Conservation (phyloP, 2,888 invertebrate genomes). For the Torymus texanus region DNA sequence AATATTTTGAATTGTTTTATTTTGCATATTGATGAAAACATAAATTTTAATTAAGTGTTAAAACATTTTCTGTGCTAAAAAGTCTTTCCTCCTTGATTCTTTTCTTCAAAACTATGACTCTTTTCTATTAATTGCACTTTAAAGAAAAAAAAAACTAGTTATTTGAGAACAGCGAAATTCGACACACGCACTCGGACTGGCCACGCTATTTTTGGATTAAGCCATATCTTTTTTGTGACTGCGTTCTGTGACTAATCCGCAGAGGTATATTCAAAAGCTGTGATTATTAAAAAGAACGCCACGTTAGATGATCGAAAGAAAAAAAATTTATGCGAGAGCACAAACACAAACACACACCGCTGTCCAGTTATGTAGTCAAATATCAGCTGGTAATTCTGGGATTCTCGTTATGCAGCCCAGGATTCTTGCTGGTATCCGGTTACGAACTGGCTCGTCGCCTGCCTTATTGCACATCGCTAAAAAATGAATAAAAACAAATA, state of each 20-base stretch:
- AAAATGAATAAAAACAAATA: slow-evolving; percentile 48
- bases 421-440: slow-evolving; percentile 90
- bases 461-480: slow-evolving; percentile 65
- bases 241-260: slow-evolving; percentile 72
- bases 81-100: slow-evolving; percentile 11
- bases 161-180: slow-evolving; percentile 43
- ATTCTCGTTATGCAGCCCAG: slow-evolving; percentile 81
- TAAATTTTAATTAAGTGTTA: slow-evolving; percentile 12
- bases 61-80: not conserved
- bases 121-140: slow-evolving; percentile 56
- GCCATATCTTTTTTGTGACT: slow-evolving; percentile 53
- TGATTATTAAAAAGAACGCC: slow-evolving; percentile 38
- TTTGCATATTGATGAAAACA: not conserved
- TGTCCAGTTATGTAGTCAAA: slow-evolving; percentile 80
- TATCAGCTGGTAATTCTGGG: slow-evolving; percentile 99
- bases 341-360: slow-evolving; percentile 57
- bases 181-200: slow-evolving; percentile 40
- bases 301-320: slow-evolving; percentile 32
- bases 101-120: slow-evolving; percentile 51
- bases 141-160: slow-evolving; percentile 25
- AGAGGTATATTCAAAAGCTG: slow-evolving; percentile 40
- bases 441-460: slow-evolving; percentile 74
- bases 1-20: not conserved
- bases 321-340: slow-evolving; percentile 62
- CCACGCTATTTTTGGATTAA: slow-evolving; percentile 43